These are phyloP conservation scores for Cyphomyrus plagiostoma DNA, from an alignment of 2,113 vertebrate species.

Conservation along the genomic window DNA sequence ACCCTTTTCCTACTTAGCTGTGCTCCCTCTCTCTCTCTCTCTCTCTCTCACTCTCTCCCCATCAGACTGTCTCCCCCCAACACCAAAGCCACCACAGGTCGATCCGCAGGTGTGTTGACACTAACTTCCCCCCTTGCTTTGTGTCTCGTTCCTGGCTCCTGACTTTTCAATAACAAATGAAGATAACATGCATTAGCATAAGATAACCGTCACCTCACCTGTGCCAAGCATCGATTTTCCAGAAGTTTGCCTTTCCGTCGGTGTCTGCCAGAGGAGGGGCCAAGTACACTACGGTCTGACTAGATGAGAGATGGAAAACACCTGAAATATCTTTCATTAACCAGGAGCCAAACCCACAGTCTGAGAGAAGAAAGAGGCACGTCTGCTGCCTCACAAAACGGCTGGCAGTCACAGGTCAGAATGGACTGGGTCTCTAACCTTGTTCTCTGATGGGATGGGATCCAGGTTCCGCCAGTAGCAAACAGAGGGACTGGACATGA, in stretches of 20 bases:
- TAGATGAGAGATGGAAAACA: neutral
- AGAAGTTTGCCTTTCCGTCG: neutral
- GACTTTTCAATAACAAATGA: neutral
- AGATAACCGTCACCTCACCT: neutral
- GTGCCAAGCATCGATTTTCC: neutral
- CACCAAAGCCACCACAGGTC: neutral
- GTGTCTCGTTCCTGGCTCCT: neutral
- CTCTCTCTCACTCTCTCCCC: neutral
- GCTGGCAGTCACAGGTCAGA: neutral
- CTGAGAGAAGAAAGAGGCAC: neutral
- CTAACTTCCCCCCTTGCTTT: neutral
- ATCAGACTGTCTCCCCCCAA: neutral
- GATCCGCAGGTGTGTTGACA: neutral
- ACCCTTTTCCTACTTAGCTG: neutral
- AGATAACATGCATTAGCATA: neutral
- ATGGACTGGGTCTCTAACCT: neutral
- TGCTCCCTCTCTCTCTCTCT: neutral
- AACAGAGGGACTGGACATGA: no score
- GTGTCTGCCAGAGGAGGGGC: neutral
- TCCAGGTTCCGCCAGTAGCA: neutral
- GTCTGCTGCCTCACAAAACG: neutral
- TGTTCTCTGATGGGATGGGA: neutral
- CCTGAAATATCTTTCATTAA: neutral
- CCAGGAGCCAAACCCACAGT: neutral
- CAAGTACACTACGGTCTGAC: neutral